phyloP scores from a whole-genome alignment of 2,113 vertebrate species.

The Equus quagga region DNA sequence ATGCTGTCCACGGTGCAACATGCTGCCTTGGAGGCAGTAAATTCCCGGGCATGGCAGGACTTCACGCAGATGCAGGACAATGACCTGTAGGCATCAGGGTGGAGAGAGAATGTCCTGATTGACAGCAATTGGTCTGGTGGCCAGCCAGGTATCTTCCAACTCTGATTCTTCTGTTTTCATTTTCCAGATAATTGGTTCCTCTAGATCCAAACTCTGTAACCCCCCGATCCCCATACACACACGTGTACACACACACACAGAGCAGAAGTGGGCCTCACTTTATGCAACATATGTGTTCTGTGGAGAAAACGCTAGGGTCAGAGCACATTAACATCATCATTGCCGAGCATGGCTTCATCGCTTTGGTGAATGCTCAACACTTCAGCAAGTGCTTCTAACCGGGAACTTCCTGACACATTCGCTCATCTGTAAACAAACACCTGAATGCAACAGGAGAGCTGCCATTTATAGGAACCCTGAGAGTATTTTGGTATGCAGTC shows the following conservation, averaged over 20 bases:
- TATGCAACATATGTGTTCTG: not conserved
- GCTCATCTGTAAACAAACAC: constrained; percentile 71
- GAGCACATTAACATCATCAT: constrained; percentile 33
- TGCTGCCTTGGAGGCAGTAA: not conserved
- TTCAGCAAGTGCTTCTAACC: not conserved
- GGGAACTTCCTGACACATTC: constrained; percentile 35
- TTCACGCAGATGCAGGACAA: not conserved
- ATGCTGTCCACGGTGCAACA: not conserved
- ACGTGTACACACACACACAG: not conserved
- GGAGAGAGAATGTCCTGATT: not conserved
- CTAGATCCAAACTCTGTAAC: not conserved
- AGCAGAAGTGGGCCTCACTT: not conserved
- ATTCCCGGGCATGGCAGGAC: not conserved
- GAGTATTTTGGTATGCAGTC: constrained; percentile 61
- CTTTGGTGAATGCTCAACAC: constrained; percentile 10
- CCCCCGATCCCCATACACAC: not conserved
- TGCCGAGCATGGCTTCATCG: constrained; percentile 35
- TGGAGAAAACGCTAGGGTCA: constrained; percentile 42
- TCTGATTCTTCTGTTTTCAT: not conserved
- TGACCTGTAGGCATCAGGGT: not conserved
- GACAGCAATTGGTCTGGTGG: not conserved
- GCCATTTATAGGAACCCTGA: constrained; percentile 79
- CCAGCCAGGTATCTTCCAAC: not conserved
- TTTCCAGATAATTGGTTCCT: constrained; percentile 26
- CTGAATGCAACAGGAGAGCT: constrained; percentile 68